phyloP scores from a whole-genome alignment of 2,888 invertebrate species.

The Pterobdella sp. region DNA sequence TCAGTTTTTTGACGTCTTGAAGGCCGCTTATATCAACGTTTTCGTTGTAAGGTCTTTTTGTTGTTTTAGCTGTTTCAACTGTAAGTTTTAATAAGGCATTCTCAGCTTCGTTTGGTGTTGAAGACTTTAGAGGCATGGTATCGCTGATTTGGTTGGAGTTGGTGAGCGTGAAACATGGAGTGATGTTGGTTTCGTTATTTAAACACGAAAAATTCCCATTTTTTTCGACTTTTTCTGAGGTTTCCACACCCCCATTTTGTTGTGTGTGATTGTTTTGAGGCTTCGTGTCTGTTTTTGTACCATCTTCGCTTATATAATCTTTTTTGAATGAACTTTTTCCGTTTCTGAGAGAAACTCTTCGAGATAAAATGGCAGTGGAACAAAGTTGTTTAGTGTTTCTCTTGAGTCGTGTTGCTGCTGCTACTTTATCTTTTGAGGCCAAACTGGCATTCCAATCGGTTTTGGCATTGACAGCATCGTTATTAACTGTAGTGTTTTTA shows the following conservation, averaged over 20 bases:
- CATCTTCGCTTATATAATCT: not conserved
- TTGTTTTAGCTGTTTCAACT: no score
- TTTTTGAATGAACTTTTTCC: not conserved
- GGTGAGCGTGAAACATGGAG: no score
- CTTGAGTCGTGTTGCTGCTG: not conserved
- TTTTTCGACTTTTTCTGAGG: not conserved
- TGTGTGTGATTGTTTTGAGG: not conserved
- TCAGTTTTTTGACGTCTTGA: no score
- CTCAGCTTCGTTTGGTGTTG: no score
- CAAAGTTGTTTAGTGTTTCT: constrained; percentile 17
- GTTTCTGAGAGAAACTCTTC: constrained; percentile 11
- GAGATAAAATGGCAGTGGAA: constrained; percentile 1
- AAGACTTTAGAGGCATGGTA: no score
- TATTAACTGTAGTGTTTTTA: not conserved
- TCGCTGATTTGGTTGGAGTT: not conserved
- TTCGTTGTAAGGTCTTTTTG: no score
- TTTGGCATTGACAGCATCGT: not conserved
- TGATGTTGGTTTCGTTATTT: not conserved
- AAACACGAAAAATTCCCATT: not conserved
- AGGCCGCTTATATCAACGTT: no score
- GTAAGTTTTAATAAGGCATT: no score
- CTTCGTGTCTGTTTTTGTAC: no score
- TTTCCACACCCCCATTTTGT: not conserved
- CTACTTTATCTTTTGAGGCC: not conserved
- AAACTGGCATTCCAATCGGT: not conserved